Evolutionary conservation across 2,113 vertebrate species (phyloP), one percentile per base, ranked within the genome.

Genomic region (Butorides virescens): DNA sequence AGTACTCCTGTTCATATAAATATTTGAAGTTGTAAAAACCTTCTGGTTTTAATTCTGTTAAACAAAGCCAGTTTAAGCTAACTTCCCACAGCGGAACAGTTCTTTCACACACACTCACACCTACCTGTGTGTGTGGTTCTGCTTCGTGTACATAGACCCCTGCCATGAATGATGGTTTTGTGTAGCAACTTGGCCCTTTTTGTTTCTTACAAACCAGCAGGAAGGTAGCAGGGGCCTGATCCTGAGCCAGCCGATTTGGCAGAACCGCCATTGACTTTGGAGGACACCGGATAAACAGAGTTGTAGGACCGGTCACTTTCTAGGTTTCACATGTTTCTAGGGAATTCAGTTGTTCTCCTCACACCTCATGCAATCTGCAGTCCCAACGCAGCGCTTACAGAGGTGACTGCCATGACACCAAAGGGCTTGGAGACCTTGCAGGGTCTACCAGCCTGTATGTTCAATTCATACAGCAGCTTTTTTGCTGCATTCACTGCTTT

Each of bases 21-120:
- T 98, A 98, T 98, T 98, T 98, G 96, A 98, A 97, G 92, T 95
- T 96, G 73, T 86, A 97, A 97, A 97, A 91, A 72, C 74, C 89
- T 96, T 97, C 97, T 97, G 97, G 96, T 97, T 98, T 97, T 96
- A 98, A 95, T 93, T 92, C 93, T 93, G 88, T 86, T 92, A 77
- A 95, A 94, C 92, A 96, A 95, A 96, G 50, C 12, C 39, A 85
- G 65, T 93, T 95, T 74, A 81, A 91, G 47, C 7, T 84, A 84
- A 90, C 86, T 94, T 97, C 96, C 91, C 94, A 72, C 58, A 89
- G 92, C 88, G 96, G 91, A 97, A 66, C 5, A 2, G 3, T 34
- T 39, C 37, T 87, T 76, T 47, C 73, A 59, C 68, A 56, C 59
- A 77, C n/a, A 29, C 17, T 30, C 9, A 46, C 34, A 55, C 15